These are phyloP conservation scores for Idaea straminata DNA, from an alignment of 2,888 invertebrate species.

Conservation along the genomic window DNA sequence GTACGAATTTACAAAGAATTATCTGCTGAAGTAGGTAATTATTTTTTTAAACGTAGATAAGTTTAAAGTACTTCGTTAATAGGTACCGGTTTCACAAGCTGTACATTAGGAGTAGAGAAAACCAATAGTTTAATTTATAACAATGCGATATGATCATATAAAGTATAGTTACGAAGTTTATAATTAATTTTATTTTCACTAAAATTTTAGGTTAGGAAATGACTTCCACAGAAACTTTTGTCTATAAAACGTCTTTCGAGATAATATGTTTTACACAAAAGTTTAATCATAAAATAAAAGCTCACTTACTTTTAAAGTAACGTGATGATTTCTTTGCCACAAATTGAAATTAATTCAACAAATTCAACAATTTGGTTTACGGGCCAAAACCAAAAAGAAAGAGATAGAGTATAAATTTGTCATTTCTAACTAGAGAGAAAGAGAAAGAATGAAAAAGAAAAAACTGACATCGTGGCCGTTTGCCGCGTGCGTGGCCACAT, in stretches of 20 bases:
- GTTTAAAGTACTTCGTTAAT: background rate
- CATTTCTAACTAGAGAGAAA: background rate
- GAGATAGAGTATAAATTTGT: background rate
- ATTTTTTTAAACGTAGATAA: background rate
- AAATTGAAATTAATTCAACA: background rate
- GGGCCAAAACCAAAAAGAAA: background rate
- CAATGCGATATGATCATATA: background rate
- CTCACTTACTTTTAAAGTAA: background rate
- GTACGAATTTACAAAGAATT: background rate
- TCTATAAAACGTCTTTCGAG: background rate
- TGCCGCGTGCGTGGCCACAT: background rate
- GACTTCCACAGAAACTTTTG: background rate
- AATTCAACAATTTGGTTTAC: background rate
- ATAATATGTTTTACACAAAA: background rate
- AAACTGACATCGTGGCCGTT: background rate
- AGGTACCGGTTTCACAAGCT: background rate
- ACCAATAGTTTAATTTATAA: background rate
- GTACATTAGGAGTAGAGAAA: background rate
- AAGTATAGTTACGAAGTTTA: background rate
- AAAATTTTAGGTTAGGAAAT: constrained; percentile 10
- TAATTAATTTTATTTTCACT: constrained; percentile 5
- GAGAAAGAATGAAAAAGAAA: background rate
- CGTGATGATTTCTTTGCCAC: background rate
- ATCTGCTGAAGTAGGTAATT: background rate
- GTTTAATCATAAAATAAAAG: background rate